Evolutionary conservation across 2,113 vertebrate genomes (phyloP), one percentile per base, ranked within the genome.

Genomic region (Dromaius novaehollandiae): DNA sequence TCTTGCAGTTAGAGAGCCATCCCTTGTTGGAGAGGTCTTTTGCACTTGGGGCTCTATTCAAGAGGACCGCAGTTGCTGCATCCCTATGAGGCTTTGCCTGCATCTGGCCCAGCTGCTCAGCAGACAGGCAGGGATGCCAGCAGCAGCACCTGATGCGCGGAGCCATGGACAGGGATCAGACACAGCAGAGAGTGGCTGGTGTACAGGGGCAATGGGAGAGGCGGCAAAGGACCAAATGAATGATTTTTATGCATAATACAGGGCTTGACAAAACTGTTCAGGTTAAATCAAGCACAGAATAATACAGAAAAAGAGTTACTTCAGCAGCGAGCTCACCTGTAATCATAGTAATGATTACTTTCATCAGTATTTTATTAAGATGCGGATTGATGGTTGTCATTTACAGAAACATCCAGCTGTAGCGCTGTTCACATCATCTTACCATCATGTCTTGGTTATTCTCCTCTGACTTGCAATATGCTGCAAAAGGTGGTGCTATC

Each of bases 211-310:
- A 46, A 20, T 1, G 5, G 19, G 38, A 24, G 38, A 85, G 28
- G 0, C 64, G 70, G 71, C 76, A 86, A 32, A 48, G 58, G 17
- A 86, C 46, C 64, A 70, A 58, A 38, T 32, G 30, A 70, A 75
- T 5, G 4, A 1, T 12, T 51, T 51, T 64, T 81, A 63, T 75
- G 83, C 63, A 50, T 84, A 75, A 79, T 19, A 66, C 25, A 61
- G 44, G 40, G 24, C 26, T 44, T 89, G 84, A 82, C 87, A 93
- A 88, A 68, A 51, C 81, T 50, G 30, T 40, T 84, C 44, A 71
- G 51, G 74, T 30, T 79, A 87, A 91, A 69, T 61, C 79, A 96
- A 94, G 82, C 61, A 89, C n/a, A 51, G 36, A 89, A 38, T 55
- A 86, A 86, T 8, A 40, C 2, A 60, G 86, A 95, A 92, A 71